Evolutionary conservation across 2,113 vertebrate species (phyloP).

Genomic region (Sylvietta virens): DNA sequence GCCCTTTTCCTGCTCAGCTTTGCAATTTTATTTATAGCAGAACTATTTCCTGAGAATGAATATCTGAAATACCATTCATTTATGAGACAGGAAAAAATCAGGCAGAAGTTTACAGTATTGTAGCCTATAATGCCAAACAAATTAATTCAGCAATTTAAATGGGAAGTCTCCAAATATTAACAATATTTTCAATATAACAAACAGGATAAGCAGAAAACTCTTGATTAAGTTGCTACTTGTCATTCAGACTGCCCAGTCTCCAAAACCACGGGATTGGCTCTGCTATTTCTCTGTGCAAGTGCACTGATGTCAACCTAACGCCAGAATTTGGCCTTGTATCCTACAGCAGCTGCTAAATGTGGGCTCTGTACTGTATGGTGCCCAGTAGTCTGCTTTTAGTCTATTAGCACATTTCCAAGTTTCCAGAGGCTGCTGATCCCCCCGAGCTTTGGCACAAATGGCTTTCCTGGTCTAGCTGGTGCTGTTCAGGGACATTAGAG

Average conservation of each 20-base stretch:
- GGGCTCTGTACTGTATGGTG: background rate
- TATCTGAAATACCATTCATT: constrained; percentile 66
- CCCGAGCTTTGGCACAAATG: background rate
- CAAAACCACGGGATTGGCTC: background rate
- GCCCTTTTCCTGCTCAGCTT: constrained; percentile 50
- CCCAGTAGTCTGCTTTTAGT: background rate
- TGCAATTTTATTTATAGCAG: constrained; percentile 62
- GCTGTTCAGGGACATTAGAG: background rate
- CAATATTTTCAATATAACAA: background rate
- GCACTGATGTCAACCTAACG: background rate
- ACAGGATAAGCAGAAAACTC: background rate
- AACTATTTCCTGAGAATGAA: constrained; percentile 65
- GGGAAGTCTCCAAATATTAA: background rate
- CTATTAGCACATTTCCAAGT: background rate
- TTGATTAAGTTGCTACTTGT: background rate
- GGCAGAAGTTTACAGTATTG: constrained; percentile 6
- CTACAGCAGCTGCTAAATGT: background rate
- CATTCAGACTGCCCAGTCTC: background rate
- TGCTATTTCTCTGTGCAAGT: background rate
- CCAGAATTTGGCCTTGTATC: background rate
- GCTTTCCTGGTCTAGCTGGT: background rate
- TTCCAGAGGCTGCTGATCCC: background rate
- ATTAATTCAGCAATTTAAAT: constrained; percentile 6
- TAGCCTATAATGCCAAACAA: background rate
- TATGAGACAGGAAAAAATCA: constrained; percentile 21